A percentile compares a stretch with the other conserved stretches of the same genome.
phyloP scores from a whole-genome alignment of 2,113 vertebrate species.

The Chaetodon trifascialis region DNA sequence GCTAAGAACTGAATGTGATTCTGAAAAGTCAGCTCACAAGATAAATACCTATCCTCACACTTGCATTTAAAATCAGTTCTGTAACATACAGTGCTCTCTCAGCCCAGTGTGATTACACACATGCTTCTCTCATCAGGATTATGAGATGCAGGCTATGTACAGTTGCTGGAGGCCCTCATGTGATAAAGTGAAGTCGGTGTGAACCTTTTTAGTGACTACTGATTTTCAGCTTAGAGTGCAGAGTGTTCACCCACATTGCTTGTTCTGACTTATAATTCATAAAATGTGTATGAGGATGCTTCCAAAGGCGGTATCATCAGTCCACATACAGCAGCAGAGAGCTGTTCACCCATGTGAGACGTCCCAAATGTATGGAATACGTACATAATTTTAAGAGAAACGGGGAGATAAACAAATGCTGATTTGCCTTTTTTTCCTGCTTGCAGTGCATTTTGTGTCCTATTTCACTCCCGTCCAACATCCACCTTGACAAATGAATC shows the following conservation, averaged over 20 bases:
- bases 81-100: background rate
- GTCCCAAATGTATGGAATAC: conserved; percentile 42
- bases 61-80: background rate
- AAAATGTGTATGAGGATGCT: conserved; percentile 41
- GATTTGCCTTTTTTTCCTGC: conserved; percentile 26
- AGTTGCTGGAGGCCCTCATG: background rate
- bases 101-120: background rate
- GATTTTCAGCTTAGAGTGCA: conserved; percentile 32
- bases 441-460: conserved; percentile 12
- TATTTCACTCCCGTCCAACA: background rate
- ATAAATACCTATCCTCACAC: background rate
- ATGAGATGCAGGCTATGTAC: background rate
- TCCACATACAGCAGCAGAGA: conserved; percentile 41
- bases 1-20: background rate
- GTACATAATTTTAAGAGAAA: conserved; percentile 18
- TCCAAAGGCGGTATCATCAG: conserved; percentile 22
- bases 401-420: conserved; percentile 57
- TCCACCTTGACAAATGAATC: conserved; percentile 19
- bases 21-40: background rate
- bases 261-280: conserved; percentile 54
- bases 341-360: conserved; percentile 60
- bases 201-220: background rate
- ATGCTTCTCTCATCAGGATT: conserved; percentile 20
- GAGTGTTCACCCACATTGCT: conserved; percentile 14
- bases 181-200: background rate